Evolutionary conservation across 2,113 vertebrate species (phyloP), one percentile per base, ranked within the genome.

Genomic region (Labrus mixtus): DNA sequence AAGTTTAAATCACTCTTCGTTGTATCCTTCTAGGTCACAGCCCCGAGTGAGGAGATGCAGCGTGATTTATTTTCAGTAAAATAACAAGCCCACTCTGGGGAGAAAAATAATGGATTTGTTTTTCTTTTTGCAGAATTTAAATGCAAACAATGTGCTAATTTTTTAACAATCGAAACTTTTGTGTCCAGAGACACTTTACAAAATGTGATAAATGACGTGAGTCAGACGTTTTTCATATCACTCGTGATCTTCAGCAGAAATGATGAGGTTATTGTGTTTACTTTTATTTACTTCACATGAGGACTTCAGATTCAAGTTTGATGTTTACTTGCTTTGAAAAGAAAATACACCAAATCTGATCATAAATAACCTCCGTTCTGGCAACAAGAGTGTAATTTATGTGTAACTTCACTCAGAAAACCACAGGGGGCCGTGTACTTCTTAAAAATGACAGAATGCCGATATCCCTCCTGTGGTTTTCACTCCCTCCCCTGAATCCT

Each of bases 71-170:
- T 79, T 69, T 39, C 36, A 54, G 48, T 23, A 65, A 60, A 78
- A 84, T 56, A 81, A 79, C 58, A 65, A 68, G 54, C 56, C 61
- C 20, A 74, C 54, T 79, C 71, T 51, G 36, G 63, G 57, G 76
- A 68, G 23, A 23, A 73, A 41, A 79, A 76, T 73, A 75, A 73
- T 56, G 45, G 46, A 50, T 76, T n/a, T 6, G 58, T 58, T 20
- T 41, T 70, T 59, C 10, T 48, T 61, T 9, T 0, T 12, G 15
- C 16, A 2, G 43, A 64, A 84, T 54, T 85, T 25, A 58, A 67
- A 65, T 79, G 45, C 3, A 53, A 68, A 43, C 5, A 6, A 19
- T 65, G 23, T 41, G 58, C 13, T 59, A 0, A 8, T 37, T 53
- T 37, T 45, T 63, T 23, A 66, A 50, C 10, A 39, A 37, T 3